Evolutionary conservation across 2,888 invertebrate genomes (phyloP), one percentile per base, ranked within the genome.

Genomic region (Drosophila mercatorum): DNA sequence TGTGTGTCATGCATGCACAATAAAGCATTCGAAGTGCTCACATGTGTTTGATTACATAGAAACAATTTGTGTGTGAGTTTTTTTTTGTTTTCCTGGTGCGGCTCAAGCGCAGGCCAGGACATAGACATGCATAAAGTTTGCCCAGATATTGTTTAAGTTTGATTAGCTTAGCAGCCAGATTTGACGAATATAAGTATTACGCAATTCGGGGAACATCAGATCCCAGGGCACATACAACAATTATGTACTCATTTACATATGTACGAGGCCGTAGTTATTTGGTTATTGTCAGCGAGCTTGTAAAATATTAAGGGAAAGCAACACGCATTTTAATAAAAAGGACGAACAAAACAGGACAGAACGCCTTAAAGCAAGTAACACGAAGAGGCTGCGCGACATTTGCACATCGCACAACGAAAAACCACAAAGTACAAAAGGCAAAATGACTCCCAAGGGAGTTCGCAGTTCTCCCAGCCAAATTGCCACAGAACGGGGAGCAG

Each of bases 341-440:
- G 68, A 53, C 55, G 60, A 62, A 44, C 5, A 22, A 6, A 22
- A 12, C 2, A 1, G 34, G 2, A 34, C 7, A 22, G 68, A 74
- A 61, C 41, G 65, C 51, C 43, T 40, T 68, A 57, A 65, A 72
- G 55, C 59, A 43, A 36, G 46, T 38, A 73, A 67, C 67, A 53
- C 68, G 60, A 73, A 64, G 67, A 49, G 64, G 55, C 59, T 67
- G 59, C 68, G 31, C 59, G 68, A 79, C 68, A 68, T 76, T 80
- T 61, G 49, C 59, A 62, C 69, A 60, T 63, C 26, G 68, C 75
- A 68, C 38, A 57, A 49, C 46, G 57, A 59, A 51, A 70, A 81
- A 78, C 78, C 83, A 70, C 86, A 88, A 81, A 81, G 81, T 86
- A 88, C 81, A 88, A 81, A 88, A 81, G 75, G 78, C 81, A 74